Evolutionary conservation across 2,888 invertebrate species (phyloP).

Genomic region (Eupsilia transversa): DNA sequence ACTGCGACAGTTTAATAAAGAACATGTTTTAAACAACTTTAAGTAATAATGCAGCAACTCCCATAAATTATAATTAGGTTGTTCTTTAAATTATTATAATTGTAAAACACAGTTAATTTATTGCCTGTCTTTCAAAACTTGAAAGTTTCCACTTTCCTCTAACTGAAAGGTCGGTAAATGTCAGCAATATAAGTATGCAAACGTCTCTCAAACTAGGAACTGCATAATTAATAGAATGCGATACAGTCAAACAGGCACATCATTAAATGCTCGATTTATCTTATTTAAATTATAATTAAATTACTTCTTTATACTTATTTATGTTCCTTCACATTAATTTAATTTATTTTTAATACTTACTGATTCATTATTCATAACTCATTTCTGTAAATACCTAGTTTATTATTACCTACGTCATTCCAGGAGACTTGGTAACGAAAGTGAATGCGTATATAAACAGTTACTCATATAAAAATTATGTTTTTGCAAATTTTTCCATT

Average conservation of each 20-base stretch:
- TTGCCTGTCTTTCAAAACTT: conserved; percentile 51
- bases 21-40: background rate
- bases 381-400: background rate
- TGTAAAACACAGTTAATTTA: conserved; percentile 57
- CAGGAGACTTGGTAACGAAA: background rate
- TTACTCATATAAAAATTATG: conserved; percentile 32
- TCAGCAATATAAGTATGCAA: conserved; percentile 64
- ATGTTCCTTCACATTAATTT: conserved; percentile 10
- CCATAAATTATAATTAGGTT: conserved; percentile 7
- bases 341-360: conserved; percentile 1
- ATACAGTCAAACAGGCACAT: conserved; percentile 52
- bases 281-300: conserved; percentile 52
- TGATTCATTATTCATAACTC: background rate
- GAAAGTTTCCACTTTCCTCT: conserved; percentile 53
- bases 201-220: conserved; percentile 60
- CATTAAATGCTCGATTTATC: conserved; percentile 60
- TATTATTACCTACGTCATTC: conserved; percentile 5
- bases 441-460: conserved; percentile 3
- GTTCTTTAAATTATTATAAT: conserved; percentile 41
- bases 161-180: conserved; percentile 55
- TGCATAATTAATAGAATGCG: conserved; percentile 57
- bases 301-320: conserved; percentile 23
- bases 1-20: background rate
- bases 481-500: conserved; percentile 21
- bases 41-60: background rate